Percentiles rank a stretch among this genome's conserved stretches.
These are phyloP conservation scores for Drosophila anomelani DNA, from an alignment of 2,888 invertebrate genomes.

Conservation along the genomic window DNA sequence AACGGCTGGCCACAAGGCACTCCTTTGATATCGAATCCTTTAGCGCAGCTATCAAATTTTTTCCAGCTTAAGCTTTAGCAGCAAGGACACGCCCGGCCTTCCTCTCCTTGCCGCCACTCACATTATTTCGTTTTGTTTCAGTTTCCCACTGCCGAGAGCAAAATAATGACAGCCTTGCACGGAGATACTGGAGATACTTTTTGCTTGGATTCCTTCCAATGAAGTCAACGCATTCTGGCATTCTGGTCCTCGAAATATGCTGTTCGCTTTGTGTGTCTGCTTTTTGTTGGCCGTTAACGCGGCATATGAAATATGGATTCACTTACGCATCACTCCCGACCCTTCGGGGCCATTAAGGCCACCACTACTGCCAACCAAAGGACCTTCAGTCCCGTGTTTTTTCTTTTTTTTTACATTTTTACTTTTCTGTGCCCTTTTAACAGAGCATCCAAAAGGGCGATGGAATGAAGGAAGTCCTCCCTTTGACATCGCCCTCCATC, in stretches of 20 bases:
- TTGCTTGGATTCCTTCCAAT: constrained; percentile 33
- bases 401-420: constrained; percentile 5
- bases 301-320: constrained; percentile 83
- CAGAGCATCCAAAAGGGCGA: constrained; percentile 14
- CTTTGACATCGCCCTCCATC: constrained; percentile 46
- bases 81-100: constrained; percentile 48
- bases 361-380: constrained; percentile 27
- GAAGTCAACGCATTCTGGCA: constrained; percentile 38
- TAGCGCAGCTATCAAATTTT: constrained; percentile 77
- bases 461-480: constrained; percentile 7
- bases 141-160: constrained; percentile 43
- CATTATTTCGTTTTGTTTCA: constrained; percentile 31
- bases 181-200: constrained; percentile 65
- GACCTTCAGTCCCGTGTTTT: constrained; percentile 14
- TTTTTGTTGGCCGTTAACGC: constrained; percentile 64
- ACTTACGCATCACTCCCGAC: constrained; percentile 81
- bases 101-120: constrained; percentile 38
- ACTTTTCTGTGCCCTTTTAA: not conserved
- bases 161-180: constrained; percentile 73
- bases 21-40: constrained; percentile 78
- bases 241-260: constrained; percentile 26
- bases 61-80: constrained; percentile 34
- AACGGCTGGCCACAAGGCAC: constrained; percentile 66
- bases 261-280: constrained; percentile 50
- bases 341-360: constrained; percentile 81